phyloP scores from a whole-genome alignment of 1,140 invertebrate genomes.

The Lepidurus packardi region DNA sequence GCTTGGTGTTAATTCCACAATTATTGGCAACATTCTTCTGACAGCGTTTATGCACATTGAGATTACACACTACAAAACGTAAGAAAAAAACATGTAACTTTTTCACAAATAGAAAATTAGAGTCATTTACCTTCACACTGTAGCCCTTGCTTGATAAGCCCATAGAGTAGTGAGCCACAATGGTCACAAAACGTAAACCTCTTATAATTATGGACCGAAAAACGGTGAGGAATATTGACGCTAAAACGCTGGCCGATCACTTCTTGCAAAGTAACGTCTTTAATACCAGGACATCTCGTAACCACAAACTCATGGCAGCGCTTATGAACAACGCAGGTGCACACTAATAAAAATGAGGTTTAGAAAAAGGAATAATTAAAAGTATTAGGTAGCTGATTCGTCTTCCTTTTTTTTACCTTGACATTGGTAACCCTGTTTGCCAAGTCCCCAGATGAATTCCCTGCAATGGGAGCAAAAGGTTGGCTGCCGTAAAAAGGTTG shows the following conservation, averaged over 20 bases:
- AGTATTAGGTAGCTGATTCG: background rate
- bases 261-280: slow-evolving; percentile 56
- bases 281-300: slow-evolving; percentile 92
- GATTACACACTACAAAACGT: slow-evolving; percentile 67
- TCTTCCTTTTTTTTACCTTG: slow-evolving; percentile 74
- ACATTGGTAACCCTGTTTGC: slow-evolving; percentile 99
- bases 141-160: slow-evolving; percentile 90
- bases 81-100: slow-evolving; percentile 15
- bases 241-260: slow-evolving; percentile 76
- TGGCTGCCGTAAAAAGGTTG: slow-evolving; percentile 94
- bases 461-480: slow-evolving; percentile 98
- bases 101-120: background rate
- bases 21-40: slow-evolving; percentile 99
- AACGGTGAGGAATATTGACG: slow-evolving; percentile 96
- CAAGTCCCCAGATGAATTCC: slow-evolving; percentile 98
- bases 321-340: slow-evolving; percentile 97
- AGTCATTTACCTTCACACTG: slow-evolving; percentile 80
- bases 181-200: slow-evolving; percentile 99
- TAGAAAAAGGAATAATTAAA: slow-evolving; percentile 34
- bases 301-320: slow-evolving; percentile 89
- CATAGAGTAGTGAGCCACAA: slow-evolving; percentile 93
- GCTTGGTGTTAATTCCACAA: slow-evolving; percentile 96
- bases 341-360: slow-evolving; percentile 63
- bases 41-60: slow-evolving; percentile 98
- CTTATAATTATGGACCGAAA: slow-evolving; percentile 53